Evolutionary conservation across 1,140 invertebrate species (phyloP), one percentile per base, ranked within the genome.

Genomic region (Drosophila orosa): DNA sequence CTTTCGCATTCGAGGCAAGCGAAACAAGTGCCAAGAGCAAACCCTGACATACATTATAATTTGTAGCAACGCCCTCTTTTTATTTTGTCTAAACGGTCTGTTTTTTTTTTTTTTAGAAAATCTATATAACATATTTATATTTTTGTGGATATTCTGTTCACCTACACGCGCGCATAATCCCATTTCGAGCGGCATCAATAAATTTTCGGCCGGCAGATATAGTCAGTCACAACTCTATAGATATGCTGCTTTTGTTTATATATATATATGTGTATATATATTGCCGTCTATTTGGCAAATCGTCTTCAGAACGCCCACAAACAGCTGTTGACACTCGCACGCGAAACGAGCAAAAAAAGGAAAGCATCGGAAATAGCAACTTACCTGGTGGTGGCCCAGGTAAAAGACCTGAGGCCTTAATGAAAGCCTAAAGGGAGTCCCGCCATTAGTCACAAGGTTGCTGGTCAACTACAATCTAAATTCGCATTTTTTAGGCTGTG

Each of bases 11-110:
- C 56, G 74, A 48, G 50, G 63, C 74, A 54, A 42, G 52, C 65
- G 66, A 66, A 86, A 79, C 83, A 86, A 86, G 83, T 87, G 83
- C 83, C 83, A 86, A 86, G 83, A 76, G 72, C 83, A 83, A 89
- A 77, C 83, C 84, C 83, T 87, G 83, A 87, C 83, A 87, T 71
- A 87, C 83, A 87, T 87, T 75, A 80, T 80, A 80, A 61, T 60
- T 81, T 63, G 42, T 81, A 81, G 76, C 76, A 73, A 87, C 83
- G 83, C 83, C 83, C 83, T 82, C 83, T 75, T 79, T 84, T 79
- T 80, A 72, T 67, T 66, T 54, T 73, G 48, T 68, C 44, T 40
- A 61, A 68, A 52, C 63, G n/a, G 17, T 40, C 24, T 54, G 37
- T 63, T 73, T 74, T 80, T 42, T 63, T 73, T 74, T 80, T 75